Percentiles rank a stretch among this genome's conserved stretches.
phyloP scores from a whole-genome alignment of 1,140 invertebrate genomes.

The Frieseomelitta varia region DNA sequence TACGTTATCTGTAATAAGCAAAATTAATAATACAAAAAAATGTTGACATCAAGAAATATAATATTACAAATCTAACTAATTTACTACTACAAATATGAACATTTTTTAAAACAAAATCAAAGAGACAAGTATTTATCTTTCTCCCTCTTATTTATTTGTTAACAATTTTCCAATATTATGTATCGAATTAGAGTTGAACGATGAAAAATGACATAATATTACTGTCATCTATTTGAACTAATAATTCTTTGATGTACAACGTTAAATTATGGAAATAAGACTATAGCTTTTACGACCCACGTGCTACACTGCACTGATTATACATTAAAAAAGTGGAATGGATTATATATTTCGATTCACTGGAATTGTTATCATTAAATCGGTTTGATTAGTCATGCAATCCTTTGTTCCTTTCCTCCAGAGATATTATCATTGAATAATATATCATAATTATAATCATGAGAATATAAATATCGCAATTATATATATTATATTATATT shows the following conservation, averaged over 20 bases:
- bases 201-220: no score
- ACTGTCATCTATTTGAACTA: not conserved
- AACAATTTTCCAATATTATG: not conserved
- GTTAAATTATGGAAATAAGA: not conserved
- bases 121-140: no score
- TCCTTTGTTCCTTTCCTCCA: no score
- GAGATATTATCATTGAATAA: not conserved
- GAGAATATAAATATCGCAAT: not conserved
- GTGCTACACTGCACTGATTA: not conserved
- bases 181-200: not conserved
- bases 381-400: not conserved
- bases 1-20: conserved; percentile 21
- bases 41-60: not conserved
- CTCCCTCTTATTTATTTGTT: not conserved
- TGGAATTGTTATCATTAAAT: not conserved
- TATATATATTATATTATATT: no score
- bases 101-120: no score
- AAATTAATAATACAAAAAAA: not conserved
- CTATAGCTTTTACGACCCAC: no score
- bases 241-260: not conserved
- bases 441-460: not conserved
- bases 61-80: not conserved
- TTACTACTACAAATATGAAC: not conserved
- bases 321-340: not conserved
- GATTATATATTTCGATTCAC: not conserved